Percentiles rank a stretch among this genome's conserved stretches.
Conservation (phyloP, 2,113 vertebrate genomes). For the Gallinago undulata region DNA sequence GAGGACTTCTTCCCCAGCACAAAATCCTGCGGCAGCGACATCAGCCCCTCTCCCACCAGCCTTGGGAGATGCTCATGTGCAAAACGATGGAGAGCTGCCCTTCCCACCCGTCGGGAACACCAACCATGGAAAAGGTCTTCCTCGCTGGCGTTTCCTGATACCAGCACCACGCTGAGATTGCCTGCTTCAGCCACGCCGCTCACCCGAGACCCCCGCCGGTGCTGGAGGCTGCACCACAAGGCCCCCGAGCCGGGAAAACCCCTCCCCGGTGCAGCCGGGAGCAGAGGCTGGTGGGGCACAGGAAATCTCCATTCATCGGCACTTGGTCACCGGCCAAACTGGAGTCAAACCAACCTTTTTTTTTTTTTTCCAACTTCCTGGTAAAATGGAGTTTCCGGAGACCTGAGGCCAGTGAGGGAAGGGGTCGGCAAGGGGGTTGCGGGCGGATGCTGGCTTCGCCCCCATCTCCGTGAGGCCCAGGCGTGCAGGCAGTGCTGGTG, state of each 20-base stretch:
- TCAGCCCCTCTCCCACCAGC: not conserved
- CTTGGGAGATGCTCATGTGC: fast-evolving
- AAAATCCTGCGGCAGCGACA: not conserved
- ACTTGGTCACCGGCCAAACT: not conserved
- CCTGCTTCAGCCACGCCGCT: fast-evolving
- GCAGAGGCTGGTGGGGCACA: not conserved
- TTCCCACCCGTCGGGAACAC: not conserved
- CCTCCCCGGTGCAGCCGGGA: not conserved
- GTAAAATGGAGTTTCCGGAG: not conserved
- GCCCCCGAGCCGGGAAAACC: not conserved
- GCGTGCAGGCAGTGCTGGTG: fast-evolving
- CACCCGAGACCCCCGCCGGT: fast-evolving
- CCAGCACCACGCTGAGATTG: fast-evolving
- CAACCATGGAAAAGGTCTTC: not conserved
- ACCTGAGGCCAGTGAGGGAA: not conserved
- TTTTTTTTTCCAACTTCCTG: not conserved
- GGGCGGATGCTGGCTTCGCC: not conserved
- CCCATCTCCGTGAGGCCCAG: fast-evolving
- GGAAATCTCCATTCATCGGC: not conserved
- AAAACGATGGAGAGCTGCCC: not conserved
- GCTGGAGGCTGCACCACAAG: fast-evolving
- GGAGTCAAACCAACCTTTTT: conserved; percentile 18
- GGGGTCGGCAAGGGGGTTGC: not conserved
- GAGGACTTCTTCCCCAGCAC: not conserved
- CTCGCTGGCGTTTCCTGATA: not conserved